Evolutionary conservation across 2,113 vertebrate genomes (phyloP).

Genomic region (Eolophus roseicapilla): DNA sequence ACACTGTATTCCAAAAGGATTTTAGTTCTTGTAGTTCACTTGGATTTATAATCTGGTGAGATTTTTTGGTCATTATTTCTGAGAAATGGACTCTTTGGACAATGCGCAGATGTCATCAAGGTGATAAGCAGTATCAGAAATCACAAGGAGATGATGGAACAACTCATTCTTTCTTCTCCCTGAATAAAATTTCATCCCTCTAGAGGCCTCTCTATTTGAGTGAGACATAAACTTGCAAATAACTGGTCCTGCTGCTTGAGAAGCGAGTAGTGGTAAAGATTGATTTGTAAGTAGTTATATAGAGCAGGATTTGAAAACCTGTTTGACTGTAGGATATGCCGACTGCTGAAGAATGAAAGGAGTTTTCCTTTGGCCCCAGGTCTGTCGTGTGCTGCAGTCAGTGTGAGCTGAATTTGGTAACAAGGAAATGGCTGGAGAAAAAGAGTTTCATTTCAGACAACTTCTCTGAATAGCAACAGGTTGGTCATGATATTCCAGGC

Average conservation of each 20-base stretch:
- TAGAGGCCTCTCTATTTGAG: not conserved
- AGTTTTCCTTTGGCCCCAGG: not conserved
- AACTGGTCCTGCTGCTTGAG: not conserved
- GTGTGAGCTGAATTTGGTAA: not conserved
- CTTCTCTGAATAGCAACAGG: not conserved
- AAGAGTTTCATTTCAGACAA: not conserved
- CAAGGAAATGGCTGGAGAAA: not conserved
- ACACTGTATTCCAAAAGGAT: not conserved
- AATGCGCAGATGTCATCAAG: fast-evolving
- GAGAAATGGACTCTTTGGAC: not conserved
- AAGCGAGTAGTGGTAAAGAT: not conserved
- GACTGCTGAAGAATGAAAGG: not conserved
- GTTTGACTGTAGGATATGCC: not conserved
- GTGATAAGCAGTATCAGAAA: not conserved
- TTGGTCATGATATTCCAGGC: not conserved
- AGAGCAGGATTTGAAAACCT: not conserved
- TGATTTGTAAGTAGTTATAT: not conserved
- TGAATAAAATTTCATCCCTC: not conserved
- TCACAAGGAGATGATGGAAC: not conserved
- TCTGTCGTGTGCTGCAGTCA: not conserved
- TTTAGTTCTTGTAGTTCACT: not conserved
- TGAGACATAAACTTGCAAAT: not conserved
- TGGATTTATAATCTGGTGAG: not conserved
- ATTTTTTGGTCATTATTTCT: not conserved
- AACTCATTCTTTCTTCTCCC: not conserved